A percentile compares a stretch with the other conserved stretches of the same genome.
These are phyloP conservation scores for Pseudomyrmex flavicornis DNA, from an alignment of 1,140 invertebrate genomes.

Conservation along the genomic window DNA sequence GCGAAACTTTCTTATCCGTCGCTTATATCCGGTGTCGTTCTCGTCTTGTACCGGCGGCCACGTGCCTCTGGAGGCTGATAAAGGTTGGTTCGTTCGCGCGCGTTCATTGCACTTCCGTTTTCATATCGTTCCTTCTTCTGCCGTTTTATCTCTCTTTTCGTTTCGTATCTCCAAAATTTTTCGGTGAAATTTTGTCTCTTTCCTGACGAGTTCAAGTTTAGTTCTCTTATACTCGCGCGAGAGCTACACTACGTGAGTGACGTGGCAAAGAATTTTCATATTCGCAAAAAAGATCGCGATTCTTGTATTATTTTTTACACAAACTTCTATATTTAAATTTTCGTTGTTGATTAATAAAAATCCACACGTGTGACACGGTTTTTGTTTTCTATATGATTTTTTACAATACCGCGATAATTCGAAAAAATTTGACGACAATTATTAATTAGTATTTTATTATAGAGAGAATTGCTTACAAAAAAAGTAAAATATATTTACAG, in stretches of 20 bases:
- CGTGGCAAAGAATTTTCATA: conserved; percentile 26
- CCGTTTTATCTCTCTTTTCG: conserved; percentile 14
- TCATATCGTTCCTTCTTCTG: conserved; percentile 47
- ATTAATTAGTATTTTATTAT: too few relatives aligned
- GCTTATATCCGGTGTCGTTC: conserved; percentile 82
- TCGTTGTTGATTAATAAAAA: background rate
- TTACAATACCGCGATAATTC: background rate
- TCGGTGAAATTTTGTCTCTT: conserved; percentile 28
- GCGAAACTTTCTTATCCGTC: conserved; percentile 83
- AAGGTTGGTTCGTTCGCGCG: conserved; percentile 69
- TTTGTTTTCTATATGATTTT: background rate
- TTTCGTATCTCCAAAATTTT: conserved; percentile 41
- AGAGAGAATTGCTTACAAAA: too few relatives aligned
- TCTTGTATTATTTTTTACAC: background rate
- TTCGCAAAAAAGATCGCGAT: conserved; percentile 3
- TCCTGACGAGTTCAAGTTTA: background rate
- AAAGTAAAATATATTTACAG: background rate
- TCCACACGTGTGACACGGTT: background rate
- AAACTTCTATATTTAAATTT: conserved; percentile 22
- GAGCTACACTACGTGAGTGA: background rate
- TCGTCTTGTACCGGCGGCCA: conserved; percentile 74
- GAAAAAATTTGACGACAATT: too few relatives aligned
- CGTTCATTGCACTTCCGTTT: conserved; percentile 46
- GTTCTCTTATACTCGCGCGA: background rate
- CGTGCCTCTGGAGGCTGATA: conserved; percentile 79